A percentile compares a stretch with the other conserved stretches of the same genome.
Conservation (phyloP, 35 echinoderm and acorn worm genomes). For the Amphiura filiformis region DNA sequence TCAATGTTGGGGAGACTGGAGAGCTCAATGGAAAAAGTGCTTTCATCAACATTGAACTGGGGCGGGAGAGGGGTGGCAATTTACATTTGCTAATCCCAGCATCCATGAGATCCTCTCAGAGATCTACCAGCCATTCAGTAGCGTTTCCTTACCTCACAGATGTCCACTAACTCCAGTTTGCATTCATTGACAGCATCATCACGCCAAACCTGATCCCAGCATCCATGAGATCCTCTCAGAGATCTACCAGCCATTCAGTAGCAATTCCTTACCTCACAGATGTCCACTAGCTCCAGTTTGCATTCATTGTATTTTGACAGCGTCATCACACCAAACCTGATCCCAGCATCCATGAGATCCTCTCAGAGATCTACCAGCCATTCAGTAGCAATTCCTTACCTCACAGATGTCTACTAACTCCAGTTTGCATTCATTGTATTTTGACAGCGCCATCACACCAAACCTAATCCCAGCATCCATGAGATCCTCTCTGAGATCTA, state of each 20-base stretch:
- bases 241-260: constrained; percentile 60
- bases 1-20: no score
- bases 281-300: no score
- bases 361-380: constrained; percentile 62
- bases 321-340: not conserved
- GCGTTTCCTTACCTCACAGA: constrained; percentile 40
- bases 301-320: no score
- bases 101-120: constrained; percentile 64
- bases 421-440: no score
- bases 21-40: no score
- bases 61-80: no score
- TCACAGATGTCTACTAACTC: no score
- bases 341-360: constrained; percentile 54
- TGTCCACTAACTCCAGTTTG: no score
- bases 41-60: no score
- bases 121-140: constrained; percentile 56
- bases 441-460: not conserved
- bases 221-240: constrained; percentile 67
- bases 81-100: constrained; percentile 21
- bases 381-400: constrained; percentile 57
- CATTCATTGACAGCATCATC: no score
- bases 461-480: constrained; percentile 36
- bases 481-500: constrained; percentile 67
- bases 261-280: constrained; percentile 43
- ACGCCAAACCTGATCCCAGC: constrained; percentile 13